Evolutionary conservation across 1,140 invertebrate genomes (phyloP).

Genomic region (Fopius arisanus): DNA sequence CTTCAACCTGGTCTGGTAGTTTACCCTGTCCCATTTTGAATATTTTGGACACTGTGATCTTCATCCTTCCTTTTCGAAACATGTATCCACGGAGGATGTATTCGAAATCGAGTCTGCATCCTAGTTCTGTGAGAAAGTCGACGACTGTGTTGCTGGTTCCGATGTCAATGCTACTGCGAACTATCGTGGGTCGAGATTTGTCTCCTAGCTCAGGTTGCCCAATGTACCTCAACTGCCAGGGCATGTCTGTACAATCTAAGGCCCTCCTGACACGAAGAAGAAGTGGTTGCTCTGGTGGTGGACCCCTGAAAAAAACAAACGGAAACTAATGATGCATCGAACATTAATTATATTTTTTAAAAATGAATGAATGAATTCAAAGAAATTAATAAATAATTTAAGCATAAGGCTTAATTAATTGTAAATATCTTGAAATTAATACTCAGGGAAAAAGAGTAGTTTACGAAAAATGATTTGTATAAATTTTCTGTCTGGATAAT

Average conservation of each 20-base stretch:
- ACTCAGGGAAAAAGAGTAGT: too few species aligned
- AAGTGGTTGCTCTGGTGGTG: slow-evolving; percentile 66
- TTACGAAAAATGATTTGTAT: too few species aligned
- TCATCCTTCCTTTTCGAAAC: slow-evolving; percentile 96
- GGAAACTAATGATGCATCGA: neutral
- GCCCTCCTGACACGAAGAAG: slow-evolving; percentile 80
- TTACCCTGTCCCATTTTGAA: slow-evolving; percentile 84
- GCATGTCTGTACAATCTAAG: slow-evolving; percentile 79
- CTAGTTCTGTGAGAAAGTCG: slow-evolving; percentile 92
- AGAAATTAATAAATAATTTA: slow-evolving; percentile 36
- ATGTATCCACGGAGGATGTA: slow-evolving; percentile 93
- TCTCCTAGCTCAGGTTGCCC: slow-evolving; percentile 90
- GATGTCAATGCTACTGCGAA: slow-evolving; percentile 91
- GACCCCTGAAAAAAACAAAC: slow-evolving; percentile 65
- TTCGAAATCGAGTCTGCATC: slow-evolving; percentile 91
- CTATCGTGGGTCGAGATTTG: slow-evolving; percentile 87
- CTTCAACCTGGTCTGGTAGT: slow-evolving; percentile 76
- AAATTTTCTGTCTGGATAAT: too few species aligned
- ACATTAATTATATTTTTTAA: too few species aligned
- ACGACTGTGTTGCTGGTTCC: slow-evolving; percentile 88
- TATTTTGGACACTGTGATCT: slow-evolving; percentile 94
- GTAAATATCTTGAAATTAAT: too few species aligned
- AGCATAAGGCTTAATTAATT: too few species aligned
- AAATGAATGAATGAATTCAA: neutral
- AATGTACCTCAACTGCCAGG: slow-evolving; percentile 88